Percentiles rank a stretch among this genome's conserved stretches.
These are phyloP conservation scores for Tanytarsus gracilentus DNA, from an alignment of 2,888 invertebrate species.

Conservation along the genomic window DNA sequence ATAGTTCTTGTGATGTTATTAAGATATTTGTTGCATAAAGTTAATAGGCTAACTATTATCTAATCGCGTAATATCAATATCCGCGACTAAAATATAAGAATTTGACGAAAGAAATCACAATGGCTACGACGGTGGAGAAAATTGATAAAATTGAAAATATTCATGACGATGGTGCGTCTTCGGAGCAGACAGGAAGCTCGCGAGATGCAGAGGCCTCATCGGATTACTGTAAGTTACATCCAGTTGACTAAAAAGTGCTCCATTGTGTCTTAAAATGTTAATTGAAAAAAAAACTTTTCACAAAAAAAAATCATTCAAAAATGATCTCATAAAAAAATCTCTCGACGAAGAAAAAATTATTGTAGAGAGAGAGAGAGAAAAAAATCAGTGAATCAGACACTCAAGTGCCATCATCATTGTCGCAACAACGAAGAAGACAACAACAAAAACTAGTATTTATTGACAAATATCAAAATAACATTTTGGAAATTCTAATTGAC, in stretches of 20 bases:
- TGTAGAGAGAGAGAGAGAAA: too few relatives aligned
- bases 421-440: too few relatives aligned
- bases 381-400: too few relatives aligned
- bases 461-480: too few relatives aligned
- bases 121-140: slow-evolving; percentile 23
- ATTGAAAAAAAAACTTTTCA: neutral
- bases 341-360: too few relatives aligned
- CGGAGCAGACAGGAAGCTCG: slow-evolving; percentile 10
- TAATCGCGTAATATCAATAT: slow-evolving; percentile 7
- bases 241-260: neutral
- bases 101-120: slow-evolving; percentile 14
- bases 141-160: slow-evolving; percentile 25
- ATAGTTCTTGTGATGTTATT: slow-evolving; percentile 1
- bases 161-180: slow-evolving; percentile 14
- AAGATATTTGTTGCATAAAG: slow-evolving; percentile 19
- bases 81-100: slow-evolving; percentile 9
- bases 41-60: slow-evolving; percentile 10
- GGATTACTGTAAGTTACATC: slow-evolving; percentile 8
- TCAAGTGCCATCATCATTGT: too few relatives aligned
- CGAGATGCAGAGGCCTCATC: slow-evolving; percentile 2
- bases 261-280: neutral
- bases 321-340: too few relatives aligned
- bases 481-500: too few relatives aligned
- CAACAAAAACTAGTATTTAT: too few relatives aligned
- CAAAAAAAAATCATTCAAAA: too few relatives aligned